phyloP scores from a whole-genome alignment of 2,888 invertebrate genomes.

The Clunio marinus region DNA sequence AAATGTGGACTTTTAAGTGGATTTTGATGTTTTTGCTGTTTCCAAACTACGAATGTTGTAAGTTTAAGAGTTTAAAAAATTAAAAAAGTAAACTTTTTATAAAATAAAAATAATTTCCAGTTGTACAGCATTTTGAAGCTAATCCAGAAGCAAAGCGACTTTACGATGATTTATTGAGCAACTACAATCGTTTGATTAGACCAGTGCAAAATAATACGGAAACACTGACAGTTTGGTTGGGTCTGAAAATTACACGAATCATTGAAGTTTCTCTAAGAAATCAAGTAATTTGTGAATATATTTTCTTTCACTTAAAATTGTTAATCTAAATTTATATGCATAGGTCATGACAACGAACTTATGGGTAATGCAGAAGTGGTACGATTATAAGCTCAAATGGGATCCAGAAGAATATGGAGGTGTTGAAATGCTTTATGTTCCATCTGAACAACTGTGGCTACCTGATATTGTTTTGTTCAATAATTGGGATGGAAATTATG shows the following conservation, averaged over 20 bases:
- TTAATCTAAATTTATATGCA: too few relatives aligned
- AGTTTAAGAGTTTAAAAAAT: not conserved
- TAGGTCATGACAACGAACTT: constrained; percentile 88
- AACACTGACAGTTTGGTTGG: constrained; percentile 85
- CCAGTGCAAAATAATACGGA: constrained; percentile 92
- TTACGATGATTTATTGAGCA: constrained; percentile 91
- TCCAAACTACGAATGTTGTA: not conserved
- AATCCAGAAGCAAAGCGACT: constrained; percentile 94
- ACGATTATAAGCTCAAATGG: constrained; percentile 85
- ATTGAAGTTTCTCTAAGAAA: constrained; percentile 90
- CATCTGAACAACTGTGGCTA: constrained; percentile 94
- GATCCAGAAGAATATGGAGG: constrained; percentile 87
- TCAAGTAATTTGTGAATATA: constrained; percentile 54
- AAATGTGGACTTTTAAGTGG: not conserved
- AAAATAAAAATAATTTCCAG: not conserved
- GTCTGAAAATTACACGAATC: constrained; percentile 82
- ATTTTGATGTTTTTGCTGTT: not conserved
- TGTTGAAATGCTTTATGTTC: constrained; percentile 85
- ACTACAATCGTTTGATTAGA: constrained; percentile 91
- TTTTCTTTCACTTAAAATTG: too few relatives aligned
- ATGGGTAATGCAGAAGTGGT: constrained; percentile 85
- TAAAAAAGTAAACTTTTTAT: not conserved
- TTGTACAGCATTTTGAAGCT: constrained; percentile 56
- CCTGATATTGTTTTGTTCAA: constrained; percentile 94
- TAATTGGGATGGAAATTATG: constrained; percentile 89